Conservation (phyloP, 2,888 invertebrate genomes). For the Scaptomyza cyrtandrae region DNA sequence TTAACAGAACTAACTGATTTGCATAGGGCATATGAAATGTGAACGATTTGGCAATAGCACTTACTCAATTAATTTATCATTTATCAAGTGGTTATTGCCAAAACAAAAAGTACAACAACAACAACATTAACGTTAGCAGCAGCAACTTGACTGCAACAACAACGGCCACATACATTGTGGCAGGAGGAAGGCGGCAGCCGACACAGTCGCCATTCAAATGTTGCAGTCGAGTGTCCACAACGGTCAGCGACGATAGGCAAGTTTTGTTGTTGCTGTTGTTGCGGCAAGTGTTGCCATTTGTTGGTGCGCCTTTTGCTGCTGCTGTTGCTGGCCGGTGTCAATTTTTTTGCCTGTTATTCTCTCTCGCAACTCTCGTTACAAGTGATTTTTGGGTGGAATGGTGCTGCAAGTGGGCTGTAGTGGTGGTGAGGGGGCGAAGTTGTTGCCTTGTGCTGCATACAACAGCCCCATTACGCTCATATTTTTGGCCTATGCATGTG, state of each 20-base stretch:
- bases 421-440: not conserved
- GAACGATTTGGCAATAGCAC: conserved; percentile 64
- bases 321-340: conserved; percentile 53
- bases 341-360: conserved; percentile 53
- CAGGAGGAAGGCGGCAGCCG: conserved; percentile 30
- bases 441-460: conserved; percentile 1
- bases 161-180: conserved; percentile 12
- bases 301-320: conserved; percentile 43
- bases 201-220: conserved; percentile 65
- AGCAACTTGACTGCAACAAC: conserved; percentile 21
- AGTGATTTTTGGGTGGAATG: conserved; percentile 25
- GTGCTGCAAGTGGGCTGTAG: not conserved
- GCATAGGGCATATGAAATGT: conserved; percentile 44
- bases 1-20: conserved; percentile 35
- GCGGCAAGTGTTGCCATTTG: conserved; percentile 31
- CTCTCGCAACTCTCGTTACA: conserved; percentile 58
- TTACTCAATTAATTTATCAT: conserved; percentile 78
- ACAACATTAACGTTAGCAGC: conserved; percentile 24
- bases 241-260: conserved; percentile 60
- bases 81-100: conserved; percentile 75
- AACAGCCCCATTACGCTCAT: conserved; percentile 41
- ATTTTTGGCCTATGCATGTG: conserved; percentile 36
- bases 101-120: conserved; percentile 36
- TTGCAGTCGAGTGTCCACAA: conserved; percentile 61
- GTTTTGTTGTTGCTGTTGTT: conserved; percentile 23